These are phyloP conservation scores for Aplysia californica DNA, from an alignment of 1,140 invertebrate species.

Conservation along the genomic window DNA sequence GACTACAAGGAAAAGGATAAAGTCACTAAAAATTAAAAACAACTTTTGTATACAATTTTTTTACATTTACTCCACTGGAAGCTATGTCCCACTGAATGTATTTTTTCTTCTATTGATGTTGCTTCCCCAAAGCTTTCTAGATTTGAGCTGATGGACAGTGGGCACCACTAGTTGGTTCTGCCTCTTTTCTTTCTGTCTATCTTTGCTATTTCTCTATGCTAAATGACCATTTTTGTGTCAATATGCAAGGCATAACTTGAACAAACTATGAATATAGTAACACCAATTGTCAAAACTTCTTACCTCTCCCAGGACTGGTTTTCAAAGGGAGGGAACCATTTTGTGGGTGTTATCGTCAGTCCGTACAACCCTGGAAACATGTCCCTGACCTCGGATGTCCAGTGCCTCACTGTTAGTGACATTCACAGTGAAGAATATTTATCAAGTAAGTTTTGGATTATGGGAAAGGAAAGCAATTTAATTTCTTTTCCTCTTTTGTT, in stretches of 20 bases:
- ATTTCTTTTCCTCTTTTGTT: too few relatives aligned
- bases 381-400: slow-evolving; percentile 47
- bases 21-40: too few relatives aligned
- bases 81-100: too few relatives aligned
- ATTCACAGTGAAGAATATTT: slow-evolving; percentile 35
- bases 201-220: too few relatives aligned
- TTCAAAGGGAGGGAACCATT: slow-evolving; percentile 70
- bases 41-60: too few relatives aligned
- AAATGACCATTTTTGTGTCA: too few relatives aligned
- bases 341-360: slow-evolving; percentile 73
- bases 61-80: too few relatives aligned
- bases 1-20: too few relatives aligned
- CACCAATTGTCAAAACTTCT: neutral
- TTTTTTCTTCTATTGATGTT: too few relatives aligned
- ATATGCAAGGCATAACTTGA: too few relatives aligned
- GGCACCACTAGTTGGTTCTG: neutral
- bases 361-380: slow-evolving; percentile 67
- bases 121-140: neutral
- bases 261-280: too few relatives aligned
- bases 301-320: slow-evolving; percentile 71
- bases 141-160: neutral
- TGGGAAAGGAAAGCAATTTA: too few relatives aligned
- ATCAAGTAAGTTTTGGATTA: slow-evolving; percentile 48
- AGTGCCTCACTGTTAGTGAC: slow-evolving; percentile 55
- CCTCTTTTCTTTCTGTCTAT: neutral